Conservation (phyloP, 2,113 vertebrate genomes). For the Asarcornis scutulata region DNA sequence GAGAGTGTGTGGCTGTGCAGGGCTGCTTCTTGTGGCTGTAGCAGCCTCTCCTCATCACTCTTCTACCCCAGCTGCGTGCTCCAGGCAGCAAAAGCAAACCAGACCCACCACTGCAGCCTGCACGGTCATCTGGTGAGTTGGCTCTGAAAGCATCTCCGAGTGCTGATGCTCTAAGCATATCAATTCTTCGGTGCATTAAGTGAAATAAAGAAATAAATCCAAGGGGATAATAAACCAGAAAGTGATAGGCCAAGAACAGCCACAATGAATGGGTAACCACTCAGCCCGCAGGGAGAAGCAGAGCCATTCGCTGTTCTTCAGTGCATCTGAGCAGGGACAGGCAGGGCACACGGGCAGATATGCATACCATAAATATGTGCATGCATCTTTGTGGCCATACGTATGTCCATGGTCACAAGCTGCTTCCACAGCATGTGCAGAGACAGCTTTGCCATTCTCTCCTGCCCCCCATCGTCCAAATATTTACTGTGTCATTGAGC, state of each 20-base stretch:
- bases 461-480: rapidly evolving
- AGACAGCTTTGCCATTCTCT: not conserved
- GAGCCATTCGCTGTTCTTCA: not conserved
- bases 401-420: rapidly evolving
- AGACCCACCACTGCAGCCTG: not conserved
- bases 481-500: rapidly evolving
- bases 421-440: not conserved
- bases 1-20: not conserved
- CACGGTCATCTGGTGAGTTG: not conserved
- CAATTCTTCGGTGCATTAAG: not conserved
- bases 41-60: not conserved
- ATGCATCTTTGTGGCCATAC: rapidly evolving
- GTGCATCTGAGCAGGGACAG: not conserved
- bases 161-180: not conserved
- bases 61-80: not conserved
- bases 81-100: not conserved
- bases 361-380: rapidly evolving
- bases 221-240: not conserved
- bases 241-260: not conserved
- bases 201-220: not conserved
- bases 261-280: not conserved
- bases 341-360: not conserved
- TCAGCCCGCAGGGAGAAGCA: not conserved
- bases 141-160: not conserved
- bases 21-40: too few species aligned